A percentile compares a stretch with the other conserved stretches of the same genome.
Conservation (phyloP, 2,797 vertebrate genomes). For the Malurus leucopterus region DNA sequence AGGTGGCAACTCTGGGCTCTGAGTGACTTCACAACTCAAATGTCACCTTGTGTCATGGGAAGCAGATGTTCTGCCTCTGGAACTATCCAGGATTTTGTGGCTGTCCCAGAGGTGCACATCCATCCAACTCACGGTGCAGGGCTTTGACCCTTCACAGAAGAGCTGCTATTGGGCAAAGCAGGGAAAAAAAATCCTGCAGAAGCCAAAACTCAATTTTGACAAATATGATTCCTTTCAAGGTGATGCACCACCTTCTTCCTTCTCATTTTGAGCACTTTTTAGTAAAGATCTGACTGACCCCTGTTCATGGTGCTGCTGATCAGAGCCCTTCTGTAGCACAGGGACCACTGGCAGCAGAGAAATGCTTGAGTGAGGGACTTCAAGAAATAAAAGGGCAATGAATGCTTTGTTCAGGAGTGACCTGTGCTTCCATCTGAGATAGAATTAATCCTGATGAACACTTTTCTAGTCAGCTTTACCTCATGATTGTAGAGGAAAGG, state of each 20-base stretch:
- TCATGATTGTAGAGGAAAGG: not conserved
- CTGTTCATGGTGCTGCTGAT: not conserved
- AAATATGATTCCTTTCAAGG: not conserved
- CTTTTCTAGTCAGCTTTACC: not conserved
- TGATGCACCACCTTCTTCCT: not conserved
- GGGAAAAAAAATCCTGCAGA: not conserved
- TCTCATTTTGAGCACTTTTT: not conserved
- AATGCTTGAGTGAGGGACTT: not conserved
- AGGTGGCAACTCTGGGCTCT: not conserved
- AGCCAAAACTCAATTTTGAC: fast-evolving
- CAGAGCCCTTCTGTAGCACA: not conserved
- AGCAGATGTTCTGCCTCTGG: not conserved
- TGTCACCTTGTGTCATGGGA: not conserved
- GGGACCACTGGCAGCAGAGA: not conserved
- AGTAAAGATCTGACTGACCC: not conserved
- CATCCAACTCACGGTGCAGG: not conserved
- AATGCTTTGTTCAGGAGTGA: not conserved
- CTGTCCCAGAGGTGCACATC: not conserved
- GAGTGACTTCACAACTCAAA: not conserved
- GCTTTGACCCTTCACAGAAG: not conserved
- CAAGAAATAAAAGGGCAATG: not conserved
- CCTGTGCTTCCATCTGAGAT: not conserved
- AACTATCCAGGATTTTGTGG: not conserved
- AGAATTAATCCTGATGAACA: not conserved
- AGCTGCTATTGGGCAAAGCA: not conserved